phyloP scores from a whole-genome alignment of 1,140 invertebrate genomes.

The Helicoverpa armigera region DNA sequence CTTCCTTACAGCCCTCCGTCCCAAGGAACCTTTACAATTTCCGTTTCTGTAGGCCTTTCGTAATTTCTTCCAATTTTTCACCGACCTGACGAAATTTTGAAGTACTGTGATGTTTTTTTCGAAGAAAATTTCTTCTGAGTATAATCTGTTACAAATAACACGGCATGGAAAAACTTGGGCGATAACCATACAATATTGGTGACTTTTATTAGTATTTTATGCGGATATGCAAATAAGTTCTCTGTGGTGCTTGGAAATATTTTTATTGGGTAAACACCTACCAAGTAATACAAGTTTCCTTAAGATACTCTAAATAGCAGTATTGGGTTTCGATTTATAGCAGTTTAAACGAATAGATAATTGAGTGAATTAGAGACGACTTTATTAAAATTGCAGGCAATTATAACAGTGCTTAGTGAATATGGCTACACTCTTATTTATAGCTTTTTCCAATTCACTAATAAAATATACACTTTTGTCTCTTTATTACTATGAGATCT shows the following conservation, averaged over 20 bases:
- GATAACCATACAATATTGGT: conserved; percentile 1
- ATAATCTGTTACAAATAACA: neutral
- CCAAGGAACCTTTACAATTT: conserved; percentile 31
- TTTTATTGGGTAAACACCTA: neutral
- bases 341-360: too few relatives aligned
- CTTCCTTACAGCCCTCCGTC: conserved; percentile 10
- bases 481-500: too few relatives aligned
- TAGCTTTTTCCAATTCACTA: too few relatives aligned
- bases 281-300: too few relatives aligned
- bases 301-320: too few relatives aligned
- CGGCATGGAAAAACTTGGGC: neutral
- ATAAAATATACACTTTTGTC: too few relatives aligned
- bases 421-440: too few relatives aligned
- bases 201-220: conserved; percentile 22
- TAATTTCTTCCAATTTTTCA: conserved; percentile 28
- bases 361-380: too few relatives aligned
- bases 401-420: too few relatives aligned
- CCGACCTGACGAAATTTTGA: conserved; percentile 17
- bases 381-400: too few relatives aligned
- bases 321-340: too few relatives aligned
- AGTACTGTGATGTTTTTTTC: neutral
- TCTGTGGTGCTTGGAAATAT: neutral
- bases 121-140: neutral
- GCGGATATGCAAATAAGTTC: neutral
- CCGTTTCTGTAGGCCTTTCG: conserved; percentile 34